Conservation (phyloP, 2,888 invertebrate species). For the Meiosimyza platycephala region DNA sequence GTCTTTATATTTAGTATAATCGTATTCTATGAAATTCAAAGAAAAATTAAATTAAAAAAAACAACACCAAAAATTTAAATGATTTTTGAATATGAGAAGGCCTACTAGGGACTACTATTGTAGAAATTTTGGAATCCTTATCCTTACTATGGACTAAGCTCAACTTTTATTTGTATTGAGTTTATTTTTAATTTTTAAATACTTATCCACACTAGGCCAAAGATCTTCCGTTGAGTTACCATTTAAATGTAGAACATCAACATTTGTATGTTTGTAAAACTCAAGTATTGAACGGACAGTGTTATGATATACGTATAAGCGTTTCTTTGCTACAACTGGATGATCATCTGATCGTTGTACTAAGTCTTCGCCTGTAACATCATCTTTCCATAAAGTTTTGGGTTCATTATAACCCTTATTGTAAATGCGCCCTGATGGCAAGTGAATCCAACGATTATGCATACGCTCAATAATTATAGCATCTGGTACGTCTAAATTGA, state of each 20-base stretch:
- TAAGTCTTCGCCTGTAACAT: slow-evolving; percentile 86
- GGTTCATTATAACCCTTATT: slow-evolving; percentile 91
- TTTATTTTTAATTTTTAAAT: slow-evolving; percentile 29
- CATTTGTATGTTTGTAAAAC: slow-evolving; percentile 74
- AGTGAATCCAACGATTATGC: slow-evolving; percentile 86
- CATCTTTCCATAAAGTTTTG: slow-evolving; percentile 78
- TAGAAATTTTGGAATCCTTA: no score
- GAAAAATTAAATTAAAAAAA: no score
- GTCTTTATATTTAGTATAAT: no score
- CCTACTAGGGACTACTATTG: no score
- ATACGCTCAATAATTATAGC: slow-evolving; percentile 82
- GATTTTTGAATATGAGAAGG: no score
- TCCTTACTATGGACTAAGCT: no score
- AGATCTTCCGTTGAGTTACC: slow-evolving; percentile 89
- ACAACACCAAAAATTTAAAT: no score
- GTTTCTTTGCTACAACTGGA: slow-evolving; percentile 81
- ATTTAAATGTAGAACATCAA: slow-evolving; percentile 79
- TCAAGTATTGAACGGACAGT: slow-evolving; percentile 80
- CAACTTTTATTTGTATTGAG: no score
- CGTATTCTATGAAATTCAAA: no score
- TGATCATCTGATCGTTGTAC: slow-evolving; percentile 88
- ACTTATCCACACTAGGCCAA: slow-evolving; percentile 78
- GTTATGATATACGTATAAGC: slow-evolving; percentile 80
- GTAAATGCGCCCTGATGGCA: slow-evolving; percentile 88
- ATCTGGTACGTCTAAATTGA: slow-evolving; percentile 87